These are phyloP conservation scores for Falco biarmicus DNA, from an alignment of 2,797 vertebrate species.

Conservation along the genomic window DNA sequence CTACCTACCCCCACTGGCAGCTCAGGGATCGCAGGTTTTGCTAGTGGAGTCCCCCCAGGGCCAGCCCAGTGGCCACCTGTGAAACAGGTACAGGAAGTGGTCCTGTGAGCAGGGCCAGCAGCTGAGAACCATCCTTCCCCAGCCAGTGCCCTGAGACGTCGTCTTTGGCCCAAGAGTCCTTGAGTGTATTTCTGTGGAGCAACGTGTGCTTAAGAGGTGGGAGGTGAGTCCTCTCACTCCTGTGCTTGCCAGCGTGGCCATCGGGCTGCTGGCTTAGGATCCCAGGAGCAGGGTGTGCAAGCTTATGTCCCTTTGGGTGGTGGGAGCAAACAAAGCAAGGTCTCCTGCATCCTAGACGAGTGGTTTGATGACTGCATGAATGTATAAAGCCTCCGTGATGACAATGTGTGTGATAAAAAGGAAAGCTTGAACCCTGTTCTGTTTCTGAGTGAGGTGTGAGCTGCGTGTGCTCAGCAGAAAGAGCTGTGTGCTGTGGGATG, in stretches of 20 bases:
- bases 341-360: not conserved
- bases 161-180: not conserved
- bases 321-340: accelerated
- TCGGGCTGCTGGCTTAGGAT: not conserved
- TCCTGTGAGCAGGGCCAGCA: not conserved
- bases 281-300: accelerated
- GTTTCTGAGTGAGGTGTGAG: not conserved
- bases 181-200: accelerated
- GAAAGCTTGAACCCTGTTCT: not conserved
- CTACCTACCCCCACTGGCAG: not conserved
- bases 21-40: not conserved
- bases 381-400: accelerated
- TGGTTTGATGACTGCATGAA: accelerated
- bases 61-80: not conserved
- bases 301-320: accelerated
- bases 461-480: accelerated
- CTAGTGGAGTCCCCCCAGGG: not conserved
- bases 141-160: not conserved
- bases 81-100: not conserved
- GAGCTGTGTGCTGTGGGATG: accelerated
- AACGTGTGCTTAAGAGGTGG: not conserved
- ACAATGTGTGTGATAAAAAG: not conserved
- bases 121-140: not conserved
- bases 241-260: not conserved
- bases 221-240: not conserved